Base-by-base conservation (phyloP, 2,113 vertebrate species). In the Picathartes gymnocephalus region DNA sequence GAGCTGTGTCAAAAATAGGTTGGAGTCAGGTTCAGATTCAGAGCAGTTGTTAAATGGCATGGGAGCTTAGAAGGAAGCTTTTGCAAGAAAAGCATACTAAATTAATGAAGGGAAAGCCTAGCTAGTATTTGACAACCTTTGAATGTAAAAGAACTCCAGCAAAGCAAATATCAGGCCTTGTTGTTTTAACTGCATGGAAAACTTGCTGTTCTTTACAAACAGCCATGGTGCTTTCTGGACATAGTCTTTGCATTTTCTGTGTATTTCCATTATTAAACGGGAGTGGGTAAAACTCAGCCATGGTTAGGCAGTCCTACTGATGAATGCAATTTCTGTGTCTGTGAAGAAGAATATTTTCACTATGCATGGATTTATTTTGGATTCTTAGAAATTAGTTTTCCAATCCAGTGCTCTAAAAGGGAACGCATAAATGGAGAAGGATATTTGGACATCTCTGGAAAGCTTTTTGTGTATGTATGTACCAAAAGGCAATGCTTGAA, bases 11-110 rank as follows among this genome's bases (percentile, higher is more conserved):
- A 84, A 69, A 93, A 97, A 92, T 89, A 96, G 69, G 42, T 35
- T 57, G 56, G 86, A 87, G 56, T 91, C 57, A 30, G 73, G 47
- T 71, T 93, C 77, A 92, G 28, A 78, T 96, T 86, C 60, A 95
- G 60, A 91, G 48, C 83, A 92, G 70, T 95, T 84, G 54, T 83
- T 94, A 58, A 19, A 30, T 71, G 69, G 19, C 27, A 40, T 56
- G 48, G 53, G n/a, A 90, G 25, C 72, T 60, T 86, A 54, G 37
- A 86, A 78, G 40, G 57, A 93, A 86, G 16, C 51, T 86, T 95
- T 89, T 60, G 53, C 12, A 37, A 62, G 19, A 71, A 93, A 74
- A 91, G 15, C 9, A 9, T 77, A 8, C 27, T 65, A 73, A 83
- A 77, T 82, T 60, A 82, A 71, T 24, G 30, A 77, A 58, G 24